Conservation (phyloP, 2,797 vertebrate genomes). For the Tokudaia muenninki region DNA sequence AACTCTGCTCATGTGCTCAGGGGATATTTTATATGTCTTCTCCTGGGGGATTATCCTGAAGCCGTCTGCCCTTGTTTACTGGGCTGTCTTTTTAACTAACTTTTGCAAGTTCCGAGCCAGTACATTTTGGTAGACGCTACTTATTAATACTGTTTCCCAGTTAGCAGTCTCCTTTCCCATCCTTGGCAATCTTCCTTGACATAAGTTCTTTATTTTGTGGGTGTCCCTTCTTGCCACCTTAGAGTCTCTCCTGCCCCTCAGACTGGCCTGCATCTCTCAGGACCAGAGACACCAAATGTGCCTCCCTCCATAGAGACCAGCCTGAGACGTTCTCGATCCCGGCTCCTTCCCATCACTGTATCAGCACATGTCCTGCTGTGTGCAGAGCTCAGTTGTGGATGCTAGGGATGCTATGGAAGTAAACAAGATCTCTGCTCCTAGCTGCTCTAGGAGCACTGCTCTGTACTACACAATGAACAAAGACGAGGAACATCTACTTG, state of each 20-base stretch:
- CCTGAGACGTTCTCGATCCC: background rate
- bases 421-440: background rate
- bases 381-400: no score
- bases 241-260: background rate
- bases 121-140: rapidly evolving
- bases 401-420: background rate
- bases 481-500: background rate
- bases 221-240: background rate
- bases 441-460: background rate
- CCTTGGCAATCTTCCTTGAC: background rate
- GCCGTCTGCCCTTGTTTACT: background rate
- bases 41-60: background rate
- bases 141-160: background rate
- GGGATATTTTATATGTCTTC: background rate
- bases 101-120: background rate
- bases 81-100: background rate
- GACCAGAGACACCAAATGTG: no score
- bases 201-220: background rate
- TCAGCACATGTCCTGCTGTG: background rate
- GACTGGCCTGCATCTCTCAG: background rate
- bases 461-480: background rate
- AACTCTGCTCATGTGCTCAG: background rate
- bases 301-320: background rate
- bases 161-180: background rate
- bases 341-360: no score